These are phyloP conservation scores for Cottoperca gobio DNA, from an alignment of 2,797 vertebrate species.

Conservation along the genomic window DNA sequence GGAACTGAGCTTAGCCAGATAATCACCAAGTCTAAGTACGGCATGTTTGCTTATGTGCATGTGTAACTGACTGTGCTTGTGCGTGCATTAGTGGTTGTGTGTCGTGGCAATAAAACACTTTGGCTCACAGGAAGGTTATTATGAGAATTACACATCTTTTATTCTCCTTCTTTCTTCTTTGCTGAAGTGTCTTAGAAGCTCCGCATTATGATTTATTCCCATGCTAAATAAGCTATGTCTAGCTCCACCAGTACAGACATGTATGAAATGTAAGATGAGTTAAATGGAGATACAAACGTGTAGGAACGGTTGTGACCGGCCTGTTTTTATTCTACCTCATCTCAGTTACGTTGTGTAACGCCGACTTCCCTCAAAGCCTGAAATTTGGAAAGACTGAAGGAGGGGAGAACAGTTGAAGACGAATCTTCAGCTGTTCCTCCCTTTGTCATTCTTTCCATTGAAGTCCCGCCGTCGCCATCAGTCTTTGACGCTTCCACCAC, in stretches of 20 bases:
- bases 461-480: conserved; percentile 30
- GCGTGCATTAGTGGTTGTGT: conserved; percentile 53
- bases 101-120: conserved; percentile 41
- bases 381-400: conserved; percentile 22
- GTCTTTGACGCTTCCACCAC: conserved; percentile 53
- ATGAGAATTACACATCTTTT: conserved; percentile 69
- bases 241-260: conserved; percentile 73
- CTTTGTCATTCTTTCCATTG: conserved; percentile 55
- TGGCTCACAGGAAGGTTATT: conserved; percentile 69
- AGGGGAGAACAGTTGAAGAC: conserved; percentile 38
- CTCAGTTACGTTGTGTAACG: conserved; percentile 46
- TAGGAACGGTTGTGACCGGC: conserved; percentile 24
- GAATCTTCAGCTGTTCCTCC: conserved; percentile 58
- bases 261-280: conserved; percentile 67
- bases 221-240: conserved; percentile 72
- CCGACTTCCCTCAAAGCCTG: conserved; percentile 37
- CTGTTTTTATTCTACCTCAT: conserved; percentile 34
- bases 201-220: conserved; percentile 72
- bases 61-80: conserved; percentile 20
- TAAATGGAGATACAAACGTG: conserved; percentile 53
- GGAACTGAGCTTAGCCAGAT: conserved; percentile 58
- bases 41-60: conserved; percentile 39
- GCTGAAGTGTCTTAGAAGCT: conserved; percentile 55
- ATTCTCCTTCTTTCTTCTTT: conserved; percentile 69
- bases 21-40: conserved; percentile 53